phyloP scores from a whole-genome alignment of 2,888 invertebrate genomes.

The Eilema sororculum region DNA sequence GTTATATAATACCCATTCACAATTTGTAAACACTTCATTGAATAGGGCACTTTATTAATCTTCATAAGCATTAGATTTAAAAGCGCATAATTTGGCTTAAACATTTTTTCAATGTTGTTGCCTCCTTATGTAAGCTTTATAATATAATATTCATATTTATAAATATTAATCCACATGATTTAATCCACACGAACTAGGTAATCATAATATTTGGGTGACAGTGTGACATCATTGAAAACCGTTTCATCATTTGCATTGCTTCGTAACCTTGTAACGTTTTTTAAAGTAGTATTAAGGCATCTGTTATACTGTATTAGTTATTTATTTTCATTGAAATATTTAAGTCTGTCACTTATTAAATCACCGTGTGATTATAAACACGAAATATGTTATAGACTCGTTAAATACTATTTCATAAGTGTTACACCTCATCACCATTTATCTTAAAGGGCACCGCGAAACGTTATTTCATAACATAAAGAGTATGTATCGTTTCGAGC shows the following conservation, averaged over 20 bases:
- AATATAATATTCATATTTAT: background rate
- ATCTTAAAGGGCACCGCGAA: background rate
- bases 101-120: background rate
- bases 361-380: too few relatives aligned
- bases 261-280: conserved; percentile 4
- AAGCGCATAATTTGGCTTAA: background rate
- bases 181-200: background rate
- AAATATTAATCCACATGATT: background rate
- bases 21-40: too few relatives aligned
- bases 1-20: too few relatives aligned
- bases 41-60: too few relatives aligned
- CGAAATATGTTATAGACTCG: background rate
- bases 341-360: too few relatives aligned
- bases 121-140: background rate
- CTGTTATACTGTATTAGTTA: background rate
- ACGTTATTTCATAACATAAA: background rate
- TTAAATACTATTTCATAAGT: background rate
- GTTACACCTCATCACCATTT: background rate
- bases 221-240: background rate
- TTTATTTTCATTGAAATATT: too few relatives aligned
- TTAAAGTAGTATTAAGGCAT: background rate
- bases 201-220: background rate
- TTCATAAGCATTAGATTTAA: background rate
- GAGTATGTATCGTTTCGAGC: background rate
- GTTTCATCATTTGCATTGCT: background rate